These are phyloP conservation scores for Dascyllus trimaculatus DNA, from an alignment of 2,113 vertebrate species.

Conservation along the genomic window DNA sequence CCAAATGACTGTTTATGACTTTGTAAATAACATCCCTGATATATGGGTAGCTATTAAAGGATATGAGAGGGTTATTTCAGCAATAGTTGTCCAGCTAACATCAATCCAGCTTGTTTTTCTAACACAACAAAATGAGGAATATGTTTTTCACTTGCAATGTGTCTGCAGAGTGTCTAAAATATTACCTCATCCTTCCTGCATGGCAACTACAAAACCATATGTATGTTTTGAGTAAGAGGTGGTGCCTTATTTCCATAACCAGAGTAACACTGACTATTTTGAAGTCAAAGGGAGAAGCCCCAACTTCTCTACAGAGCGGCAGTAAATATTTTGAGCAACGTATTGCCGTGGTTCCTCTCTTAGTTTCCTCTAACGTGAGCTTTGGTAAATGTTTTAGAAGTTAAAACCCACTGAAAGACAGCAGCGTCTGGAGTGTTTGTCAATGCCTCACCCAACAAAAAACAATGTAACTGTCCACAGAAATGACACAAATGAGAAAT, in stretches of 20 bases:
- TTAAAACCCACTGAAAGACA: background rate
- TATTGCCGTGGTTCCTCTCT: background rate
- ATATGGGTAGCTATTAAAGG: constrained; percentile 37
- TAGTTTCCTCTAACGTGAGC: background rate
- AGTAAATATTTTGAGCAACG: background rate
- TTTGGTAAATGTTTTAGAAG: background rate
- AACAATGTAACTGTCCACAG: background rate
- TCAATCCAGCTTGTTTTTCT: too few species aligned
- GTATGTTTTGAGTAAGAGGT: background rate
- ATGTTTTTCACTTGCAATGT: background rate
- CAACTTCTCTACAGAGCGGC: background rate
- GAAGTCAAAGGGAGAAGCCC: background rate
- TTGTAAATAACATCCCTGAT: constrained; percentile 16
- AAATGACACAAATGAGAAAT: too few species aligned
- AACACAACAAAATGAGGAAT: too few species aligned
- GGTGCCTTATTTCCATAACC: background rate
- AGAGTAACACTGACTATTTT: background rate
- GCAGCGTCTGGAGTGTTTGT: background rate
- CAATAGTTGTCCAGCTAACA: background rate
- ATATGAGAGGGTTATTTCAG: constrained; percentile 9
- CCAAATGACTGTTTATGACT: constrained; percentile 39
- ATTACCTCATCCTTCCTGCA: too few species aligned
- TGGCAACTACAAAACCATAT: background rate
- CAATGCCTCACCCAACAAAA: background rate
- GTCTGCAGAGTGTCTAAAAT: background rate